Base-by-base conservation (phyloP, 2,888 invertebrate species). In the Stratiomys singularior region DNA sequence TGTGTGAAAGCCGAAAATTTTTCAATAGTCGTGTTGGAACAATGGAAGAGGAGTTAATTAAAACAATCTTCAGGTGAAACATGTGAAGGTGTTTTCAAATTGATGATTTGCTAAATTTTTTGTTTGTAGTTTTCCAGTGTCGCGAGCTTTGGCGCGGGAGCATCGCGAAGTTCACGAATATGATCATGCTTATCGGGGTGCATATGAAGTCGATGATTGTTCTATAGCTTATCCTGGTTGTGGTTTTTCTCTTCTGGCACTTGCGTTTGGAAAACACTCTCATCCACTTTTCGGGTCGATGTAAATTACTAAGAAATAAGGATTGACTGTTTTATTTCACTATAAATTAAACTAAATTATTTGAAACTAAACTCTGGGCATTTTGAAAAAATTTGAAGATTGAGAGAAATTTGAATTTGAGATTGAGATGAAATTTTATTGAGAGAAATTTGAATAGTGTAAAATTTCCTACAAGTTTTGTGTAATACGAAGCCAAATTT, bases 181-280 rank as follows among this genome's bases (percentile, higher is more conserved):
- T 23, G 74, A 74, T 23, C 37, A 60, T 11, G 74, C 74, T 0
- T 74, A 74, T 74, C n/a, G 60, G 15, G 37, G 27, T 13, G 44
- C 21, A 4, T 4, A n/a, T 13, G 13, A 69, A 25, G 79, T 82
- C 60, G 79, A 82, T 4, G 85, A 90, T 81, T 94, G 94, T 83
- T 87, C 88, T 1, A 81, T 84, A 72, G 86, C 88, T 82, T 90
- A 89, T 83, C 90, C 23, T 3, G 1, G 86, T 18, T 94, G 94
- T 84, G 91, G 91, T 7, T 88, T 94, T 82, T 94, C 94, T 0
- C 84, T 94, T 80, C 89, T 94, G 72, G 93, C 94, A 82, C 85
- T 93, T 85, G 93, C 92, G 4, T 87, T 93, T 81, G 93, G 93
- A 2, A 88, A 37, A 37, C 37, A 37, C 9, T 37, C 37, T 37